phyloP scores from a whole-genome alignment of 2,113 vertebrate genomes.

The Cryptomyrus ogoouensis region DNA sequence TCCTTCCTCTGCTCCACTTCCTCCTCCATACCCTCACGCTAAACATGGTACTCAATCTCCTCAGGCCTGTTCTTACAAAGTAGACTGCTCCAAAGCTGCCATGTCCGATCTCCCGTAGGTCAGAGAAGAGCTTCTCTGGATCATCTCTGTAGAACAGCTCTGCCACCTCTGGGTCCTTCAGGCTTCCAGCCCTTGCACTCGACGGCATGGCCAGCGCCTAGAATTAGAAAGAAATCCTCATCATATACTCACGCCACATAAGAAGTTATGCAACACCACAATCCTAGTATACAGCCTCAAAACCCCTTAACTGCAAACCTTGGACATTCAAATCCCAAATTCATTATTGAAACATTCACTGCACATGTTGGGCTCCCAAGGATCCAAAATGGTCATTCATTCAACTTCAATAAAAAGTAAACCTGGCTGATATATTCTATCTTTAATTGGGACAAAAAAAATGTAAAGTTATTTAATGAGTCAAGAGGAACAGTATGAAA shows the following conservation, averaged over 20 bases:
- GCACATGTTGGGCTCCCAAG: not conserved
- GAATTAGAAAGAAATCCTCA: conserved; percentile 21
- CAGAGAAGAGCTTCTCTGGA: conserved; percentile 84
- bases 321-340: not conserved
- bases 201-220: conserved; percentile 81
- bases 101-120: conserved; percentile 86
- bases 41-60: not conserved
- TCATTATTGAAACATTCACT: not conserved
- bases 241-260: not conserved
- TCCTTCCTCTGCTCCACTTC: not conserved
- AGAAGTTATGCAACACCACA: not conserved
- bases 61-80: conserved; percentile 62
- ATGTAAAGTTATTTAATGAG: not conserved
- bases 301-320: not conserved
- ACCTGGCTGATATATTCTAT: not conserved
- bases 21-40: not conserved
- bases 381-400: not conserved
- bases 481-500: not conserved
- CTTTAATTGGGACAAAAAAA: not conserved
- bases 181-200: conserved; percentile 82
- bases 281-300: not conserved
- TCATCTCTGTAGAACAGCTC: conserved; percentile 89
- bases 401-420: not conserved
- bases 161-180: conserved; percentile 89
- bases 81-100: conserved; percentile 90